Evolutionary conservation across 1,140 invertebrate species (phyloP), one percentile per base, ranked within the genome.

Genomic region (Zaprionus taronus): DNA sequence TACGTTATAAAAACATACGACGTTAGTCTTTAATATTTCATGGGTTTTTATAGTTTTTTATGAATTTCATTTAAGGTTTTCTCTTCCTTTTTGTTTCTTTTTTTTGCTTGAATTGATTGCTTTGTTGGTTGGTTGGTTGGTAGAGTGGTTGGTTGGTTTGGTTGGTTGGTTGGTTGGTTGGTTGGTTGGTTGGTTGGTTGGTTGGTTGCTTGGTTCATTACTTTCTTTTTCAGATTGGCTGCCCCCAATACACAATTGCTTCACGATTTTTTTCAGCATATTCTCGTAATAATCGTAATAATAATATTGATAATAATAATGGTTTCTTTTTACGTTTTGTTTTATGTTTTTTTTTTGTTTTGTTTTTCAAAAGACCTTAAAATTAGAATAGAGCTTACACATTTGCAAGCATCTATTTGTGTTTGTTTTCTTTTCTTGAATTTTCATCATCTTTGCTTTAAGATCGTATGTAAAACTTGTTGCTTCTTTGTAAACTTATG

Each of bases 161-260:
- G 9, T 83, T 71, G 66, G 20, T 69, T 77, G 69, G 11, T 79
- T 36, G 63, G 9, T 79, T 71, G 76, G n/a, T 69, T 74, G 72
- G 11, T 74, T 74, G 63, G 44, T 79, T 36, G 63, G 9, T 79
- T 71, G 76, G n/a, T 69, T 74, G 72, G 11, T 74, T 74, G 63
- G 44, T 80, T 67, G 80, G 55, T 62, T 76, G 60, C 41, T 80
- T 80, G 77, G 68, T 77, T 80, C 70, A 85, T 86, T 85, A 72
- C 60, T 85, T 85, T 85, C 67, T 67, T 86, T 90, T 84, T 91
- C 81, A 84, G 81, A 92, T 91, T 92, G 91, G 91, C 91, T 92
- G 91, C 89, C 91, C 91, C 91, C 91, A 92, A 91, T 92, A 92
- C 91, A 92, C 91, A 92, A 92, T 92, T 92, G 91, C 91, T 92